Base-by-base conservation (phyloP, 1,140 invertebrate species). In the Anadara kagoshimensis region DNA sequence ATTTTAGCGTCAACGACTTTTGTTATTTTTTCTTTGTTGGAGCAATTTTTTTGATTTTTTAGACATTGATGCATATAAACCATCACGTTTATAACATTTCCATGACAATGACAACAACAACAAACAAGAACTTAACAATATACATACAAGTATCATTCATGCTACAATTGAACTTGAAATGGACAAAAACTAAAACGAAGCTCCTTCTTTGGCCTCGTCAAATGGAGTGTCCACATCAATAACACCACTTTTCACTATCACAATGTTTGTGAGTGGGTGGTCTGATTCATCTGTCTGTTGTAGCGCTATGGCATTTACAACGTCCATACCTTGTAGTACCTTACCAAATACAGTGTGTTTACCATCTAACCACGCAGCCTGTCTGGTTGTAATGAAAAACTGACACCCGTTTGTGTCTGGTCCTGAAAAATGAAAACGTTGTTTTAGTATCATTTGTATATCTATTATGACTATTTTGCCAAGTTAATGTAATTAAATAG, bases 361-460 rank as follows among this genome's bases (percentile, higher is more conserved):
- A 85, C 88, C 88, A 87, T 98, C 96, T 83, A 98, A 91, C 95
- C 66, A 76, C n/a, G 16, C 29, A 29, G 96, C 97, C 54, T 97
- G 96, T 24, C 94, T 93, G 0, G 98, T 92, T 0, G 97, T 98
- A 66, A 99, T 95, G 85, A 99, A 99, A 91, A 99, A 99, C 90
- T 99, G 97, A 83, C 96, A 97, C n/a, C 97, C 97, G 90, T 99
- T 99, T 1, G 97, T 97, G 86, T 98, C 95, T n/a, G 10, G 11
- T 12, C 56, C 66, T 69, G 54, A 18, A 58, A 44, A 26, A 29
- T 20, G 29, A 58, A 29, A 18, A 56, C 7, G 12, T 16, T 5
- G 14, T 36, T n/a, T 20, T 24, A 11, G 22, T 43, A n/a, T 53
- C 10, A 51, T 26, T 29, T 4, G 24, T 20, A 58, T 18, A 22